These are phyloP conservation scores for Ciona savignyi DNA, from an alignment of 23 tunicate genomes.

Conservation along the genomic window DNA sequence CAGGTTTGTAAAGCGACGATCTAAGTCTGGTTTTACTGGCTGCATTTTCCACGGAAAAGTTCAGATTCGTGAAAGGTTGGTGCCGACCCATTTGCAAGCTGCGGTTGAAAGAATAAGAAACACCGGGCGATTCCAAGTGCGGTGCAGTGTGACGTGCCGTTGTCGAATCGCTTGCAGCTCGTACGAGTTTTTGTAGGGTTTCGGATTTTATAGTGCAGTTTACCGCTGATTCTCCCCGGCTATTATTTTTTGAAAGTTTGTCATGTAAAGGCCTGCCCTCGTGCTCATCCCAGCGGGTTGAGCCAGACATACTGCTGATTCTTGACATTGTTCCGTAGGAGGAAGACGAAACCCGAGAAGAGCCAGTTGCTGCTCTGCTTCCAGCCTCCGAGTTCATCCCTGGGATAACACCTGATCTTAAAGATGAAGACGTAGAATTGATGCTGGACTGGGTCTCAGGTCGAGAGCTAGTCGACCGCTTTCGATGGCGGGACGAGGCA, in stretches of 20 bases:
- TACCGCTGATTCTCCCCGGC: slow-evolving; percentile 11
- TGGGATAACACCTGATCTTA: background rate
- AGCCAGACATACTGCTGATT: slow-evolving; percentile 3
- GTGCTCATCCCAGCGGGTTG: slow-evolving; percentile 44
- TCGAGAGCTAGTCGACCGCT: background rate
- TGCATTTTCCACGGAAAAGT: slow-evolving; percentile 23
- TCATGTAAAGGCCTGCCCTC: slow-evolving; percentile 37
- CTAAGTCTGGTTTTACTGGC: slow-evolving; percentile 37
- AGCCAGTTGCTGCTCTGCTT: background rate
- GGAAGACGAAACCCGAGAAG: slow-evolving; percentile 5
- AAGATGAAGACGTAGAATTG: background rate
- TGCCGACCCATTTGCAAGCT: slow-evolving; percentile 7
- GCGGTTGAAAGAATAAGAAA: background rate
- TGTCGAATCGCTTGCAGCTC: slow-evolving; percentile 1
- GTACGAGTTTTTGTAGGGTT: slow-evolving; percentile 6
- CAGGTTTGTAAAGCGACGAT: slow-evolving; percentile 47
- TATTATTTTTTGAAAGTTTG: slow-evolving; percentile 4
- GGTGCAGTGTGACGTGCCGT: slow-evolving; percentile 5
- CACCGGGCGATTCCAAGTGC: slow-evolving; percentile 22
- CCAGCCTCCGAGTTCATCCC: background rate
- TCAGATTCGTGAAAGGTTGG: slow-evolving; percentile 36
- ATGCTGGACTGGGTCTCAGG: background rate
- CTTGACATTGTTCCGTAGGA: background rate
- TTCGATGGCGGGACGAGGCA: background rate
- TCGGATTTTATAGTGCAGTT: slow-evolving; percentile 27